Percentiles rank a stretch among this genome's conserved stretches.
These are phyloP conservation scores for Haemorhous mexicanus DNA, from an alignment of 2,113 vertebrate species.

Conservation along the genomic window DNA sequence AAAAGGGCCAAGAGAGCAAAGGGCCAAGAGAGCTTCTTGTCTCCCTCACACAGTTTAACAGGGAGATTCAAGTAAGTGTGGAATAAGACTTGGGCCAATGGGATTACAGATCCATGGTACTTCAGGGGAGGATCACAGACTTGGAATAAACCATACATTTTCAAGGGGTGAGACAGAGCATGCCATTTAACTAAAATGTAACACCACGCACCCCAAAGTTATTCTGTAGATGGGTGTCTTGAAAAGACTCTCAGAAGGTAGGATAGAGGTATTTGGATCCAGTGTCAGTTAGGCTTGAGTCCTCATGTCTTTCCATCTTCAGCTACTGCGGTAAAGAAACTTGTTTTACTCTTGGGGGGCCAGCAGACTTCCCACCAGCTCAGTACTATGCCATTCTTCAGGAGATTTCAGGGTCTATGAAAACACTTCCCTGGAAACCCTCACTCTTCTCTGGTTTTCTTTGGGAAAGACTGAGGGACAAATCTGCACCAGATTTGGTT, in stretches of 20 bases:
- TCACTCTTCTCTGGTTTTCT: neutral
- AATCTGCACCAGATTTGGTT: neutral
- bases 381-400: neutral
- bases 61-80: too few relatives aligned
- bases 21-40: too few relatives aligned
- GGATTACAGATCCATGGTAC: too few relatives aligned
- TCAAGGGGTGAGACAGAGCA: too few relatives aligned
- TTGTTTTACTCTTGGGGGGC: neutral
- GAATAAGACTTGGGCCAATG: too few relatives aligned
- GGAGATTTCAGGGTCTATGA: neutral
- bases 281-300: rapidly evolving
- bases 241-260: neutral
- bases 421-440: neutral
- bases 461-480: neutral
- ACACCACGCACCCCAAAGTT: neutral
- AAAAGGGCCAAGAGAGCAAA: too few relatives aligned
- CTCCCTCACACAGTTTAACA: too few relatives aligned
- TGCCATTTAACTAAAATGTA: too few relatives aligned
- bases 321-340: neutral
- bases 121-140: too few relatives aligned
- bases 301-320: neutral
- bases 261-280: neutral
- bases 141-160: too few relatives aligned
- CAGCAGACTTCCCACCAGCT: neutral
- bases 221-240: neutral